phyloP scores from a whole-genome alignment of 1,140 invertebrate species.

The Drosophila orosa region DNA sequence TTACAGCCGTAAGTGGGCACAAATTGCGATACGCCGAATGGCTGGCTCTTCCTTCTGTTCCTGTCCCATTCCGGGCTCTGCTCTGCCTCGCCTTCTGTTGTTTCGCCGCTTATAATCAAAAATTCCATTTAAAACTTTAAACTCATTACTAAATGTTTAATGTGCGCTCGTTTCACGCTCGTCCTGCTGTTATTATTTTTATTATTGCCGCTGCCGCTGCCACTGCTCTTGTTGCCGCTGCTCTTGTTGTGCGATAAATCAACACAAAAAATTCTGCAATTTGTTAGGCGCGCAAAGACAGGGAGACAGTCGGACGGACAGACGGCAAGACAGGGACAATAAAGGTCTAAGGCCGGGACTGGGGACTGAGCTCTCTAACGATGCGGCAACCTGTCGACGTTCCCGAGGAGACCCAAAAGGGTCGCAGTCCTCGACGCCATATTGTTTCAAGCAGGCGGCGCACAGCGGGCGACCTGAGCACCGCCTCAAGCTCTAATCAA shows the following conservation, averaged over 20 bases:
- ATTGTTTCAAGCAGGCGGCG: conserved; percentile 77
- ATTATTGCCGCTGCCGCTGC: conserved; percentile 34
- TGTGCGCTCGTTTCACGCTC: conserved; percentile 62
- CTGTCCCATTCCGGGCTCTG: background rate
- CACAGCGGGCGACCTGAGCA: conserved; percentile 61
- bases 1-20: conserved; percentile 45
- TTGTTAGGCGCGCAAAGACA: conserved; percentile 69
- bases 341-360: conserved; percentile 41
- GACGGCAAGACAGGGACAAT: conserved; percentile 37
- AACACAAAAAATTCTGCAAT: conserved; percentile 70
- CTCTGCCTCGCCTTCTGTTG: background rate
- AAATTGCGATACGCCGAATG: conserved; percentile 44
- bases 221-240: conserved; percentile 26
- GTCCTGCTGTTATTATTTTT: conserved; percentile 37
- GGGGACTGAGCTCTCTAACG: conserved; percentile 54
- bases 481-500: conserved; percentile 64
- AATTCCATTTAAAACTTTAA: conserved; percentile 82
- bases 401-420: conserved; percentile 66
- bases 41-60: conserved; percentile 17
- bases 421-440: conserved; percentile 65
- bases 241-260: conserved; percentile 50
- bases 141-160: conserved; percentile 82
- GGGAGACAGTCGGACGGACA: conserved; percentile 15
- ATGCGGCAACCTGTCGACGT: conserved; percentile 78
- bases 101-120: conserved; percentile 64